Evolutionary conservation across 1,140 invertebrate genomes (phyloP).

Genomic region (Rhyzopertha dominica): DNA sequence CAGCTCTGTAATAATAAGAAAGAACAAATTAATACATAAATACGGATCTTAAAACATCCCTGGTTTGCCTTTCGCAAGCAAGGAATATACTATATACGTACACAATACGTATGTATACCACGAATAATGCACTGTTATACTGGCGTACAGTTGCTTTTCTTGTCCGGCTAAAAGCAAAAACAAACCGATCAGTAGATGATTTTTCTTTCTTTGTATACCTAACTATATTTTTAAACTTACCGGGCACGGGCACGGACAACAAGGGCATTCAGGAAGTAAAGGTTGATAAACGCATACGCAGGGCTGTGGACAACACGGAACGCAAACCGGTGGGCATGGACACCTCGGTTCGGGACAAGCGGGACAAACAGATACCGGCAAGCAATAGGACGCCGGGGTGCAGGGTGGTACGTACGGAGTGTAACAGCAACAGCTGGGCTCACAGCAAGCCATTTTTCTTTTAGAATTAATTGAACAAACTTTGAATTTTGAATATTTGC

Average conservation of each 20-base stretch:
- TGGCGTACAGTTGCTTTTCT: slow-evolving; percentile 1
- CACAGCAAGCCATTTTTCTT: too few species aligned
- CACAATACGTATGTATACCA: slow-evolving; percentile 7
- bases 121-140: too few species aligned
- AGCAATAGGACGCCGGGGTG: slow-evolving; percentile 3
- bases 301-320: slow-evolving; percentile 11
- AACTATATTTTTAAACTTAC: not conserved
- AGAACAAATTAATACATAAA: too few species aligned
- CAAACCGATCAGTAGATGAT: not conserved
- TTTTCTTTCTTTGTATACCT: not conserved
- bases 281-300: slow-evolving; percentile 4
- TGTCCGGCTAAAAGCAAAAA: not conserved
- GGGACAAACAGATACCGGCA: slow-evolving; percentile 8
- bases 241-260: slow-evolving; percentile 3
- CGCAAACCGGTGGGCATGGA: not conserved
- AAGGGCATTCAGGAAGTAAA: slow-evolving; percentile 7
- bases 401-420: too few species aligned
- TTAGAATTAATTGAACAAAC: too few species aligned
- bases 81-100: not conserved
- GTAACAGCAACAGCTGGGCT: too few species aligned
- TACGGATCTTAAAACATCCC: too few species aligned
- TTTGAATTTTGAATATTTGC: too few species aligned
- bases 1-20: too few species aligned
- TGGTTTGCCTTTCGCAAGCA: too few species aligned
- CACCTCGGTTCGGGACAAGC: slow-evolving; percentile 4